A percentile compares a stretch with the other conserved stretches of the same genome.
These are phyloP conservation scores for Pygoscelis antarcticus DNA, from an alignment of 2,113 vertebrate genomes.

Conservation along the genomic window DNA sequence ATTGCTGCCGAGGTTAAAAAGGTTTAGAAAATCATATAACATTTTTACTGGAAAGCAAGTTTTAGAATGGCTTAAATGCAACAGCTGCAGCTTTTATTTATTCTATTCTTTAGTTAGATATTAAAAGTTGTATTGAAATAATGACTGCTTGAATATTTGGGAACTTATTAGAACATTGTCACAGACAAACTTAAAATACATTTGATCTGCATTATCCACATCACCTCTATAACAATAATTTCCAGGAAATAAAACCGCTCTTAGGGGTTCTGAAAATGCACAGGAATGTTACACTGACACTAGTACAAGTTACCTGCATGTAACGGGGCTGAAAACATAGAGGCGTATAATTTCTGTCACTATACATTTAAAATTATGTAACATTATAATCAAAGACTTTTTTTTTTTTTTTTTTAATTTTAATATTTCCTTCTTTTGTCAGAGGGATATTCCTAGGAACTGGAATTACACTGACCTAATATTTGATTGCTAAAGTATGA, in stretches of 20 bases:
- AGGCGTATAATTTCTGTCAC: not conserved
- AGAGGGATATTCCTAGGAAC: not conserved
- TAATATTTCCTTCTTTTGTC: not conserved
- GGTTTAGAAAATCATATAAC: constrained; percentile 57
- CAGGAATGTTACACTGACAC: not conserved
- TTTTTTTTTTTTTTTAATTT: not conserved
- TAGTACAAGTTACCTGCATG: not conserved
- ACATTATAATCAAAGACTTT: not conserved
- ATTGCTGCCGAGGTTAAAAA: constrained; percentile 70
- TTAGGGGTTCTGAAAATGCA: not conserved
- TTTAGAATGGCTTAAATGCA: constrained; percentile 46
- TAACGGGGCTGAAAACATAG: not conserved
- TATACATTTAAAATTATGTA: not conserved
- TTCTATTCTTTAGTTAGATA: not conserved
- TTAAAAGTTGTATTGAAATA: not conserved
- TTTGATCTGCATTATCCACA: not conserved
- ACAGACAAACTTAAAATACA: not conserved
- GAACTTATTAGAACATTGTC: not conserved
- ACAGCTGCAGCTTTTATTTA: constrained; percentile 34
- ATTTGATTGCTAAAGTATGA: not conserved
- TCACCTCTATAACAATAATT: not conserved
- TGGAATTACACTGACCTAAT: not conserved
- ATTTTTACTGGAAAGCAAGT: constrained; percentile 44
- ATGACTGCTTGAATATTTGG: not conserved
- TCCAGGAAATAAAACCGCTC: not conserved